Percentiles rank a stretch among this genome's conserved stretches.
Evolutionary conservation across 2,888 invertebrate species (phyloP).

Genomic region (Lithosia quadra): DNA sequence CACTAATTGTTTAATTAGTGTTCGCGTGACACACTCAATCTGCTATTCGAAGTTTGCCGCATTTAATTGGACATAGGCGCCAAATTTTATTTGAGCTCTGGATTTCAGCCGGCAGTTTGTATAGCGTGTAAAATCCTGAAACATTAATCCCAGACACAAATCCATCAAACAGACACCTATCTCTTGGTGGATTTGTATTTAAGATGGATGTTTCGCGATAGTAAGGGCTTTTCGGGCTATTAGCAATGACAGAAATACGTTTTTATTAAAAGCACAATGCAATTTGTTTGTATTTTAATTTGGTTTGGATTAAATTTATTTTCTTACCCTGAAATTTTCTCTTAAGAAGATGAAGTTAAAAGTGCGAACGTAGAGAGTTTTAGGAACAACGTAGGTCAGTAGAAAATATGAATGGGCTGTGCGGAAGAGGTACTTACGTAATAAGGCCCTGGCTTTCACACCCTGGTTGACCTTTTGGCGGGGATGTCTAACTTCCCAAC

Average conservation of each 20-base stretch:
- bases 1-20: constrained; percentile 54
- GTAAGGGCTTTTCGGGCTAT: background rate
- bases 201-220: constrained; percentile 6
- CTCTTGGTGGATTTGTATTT: constrained; percentile 13
- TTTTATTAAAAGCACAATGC: background rate
- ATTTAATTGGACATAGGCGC: constrained; percentile 51
- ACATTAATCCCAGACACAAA: constrained; percentile 8
- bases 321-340: background rate
- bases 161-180: constrained; percentile 10
- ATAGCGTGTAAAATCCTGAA: constrained; percentile 5
- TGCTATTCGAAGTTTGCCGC: constrained; percentile 40
- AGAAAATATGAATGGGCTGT: too few relatives aligned
- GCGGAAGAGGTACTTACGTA: too few relatives aligned
- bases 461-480: too few relatives aligned
- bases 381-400: too few relatives aligned
- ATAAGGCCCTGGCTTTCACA: too few relatives aligned
- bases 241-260: background rate
- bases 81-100: constrained; percentile 37
- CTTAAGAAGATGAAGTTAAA: too few relatives aligned
- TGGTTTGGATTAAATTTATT: background rate
- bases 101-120: constrained; percentile 23
- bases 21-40: constrained; percentile 54
- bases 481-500: too few relatives aligned
- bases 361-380: too few relatives aligned
- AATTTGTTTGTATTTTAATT: background rate